These are phyloP conservation scores for Drosophila diplacantha DNA, from an alignment of 2,888 invertebrate species.

Conservation along the genomic window DNA sequence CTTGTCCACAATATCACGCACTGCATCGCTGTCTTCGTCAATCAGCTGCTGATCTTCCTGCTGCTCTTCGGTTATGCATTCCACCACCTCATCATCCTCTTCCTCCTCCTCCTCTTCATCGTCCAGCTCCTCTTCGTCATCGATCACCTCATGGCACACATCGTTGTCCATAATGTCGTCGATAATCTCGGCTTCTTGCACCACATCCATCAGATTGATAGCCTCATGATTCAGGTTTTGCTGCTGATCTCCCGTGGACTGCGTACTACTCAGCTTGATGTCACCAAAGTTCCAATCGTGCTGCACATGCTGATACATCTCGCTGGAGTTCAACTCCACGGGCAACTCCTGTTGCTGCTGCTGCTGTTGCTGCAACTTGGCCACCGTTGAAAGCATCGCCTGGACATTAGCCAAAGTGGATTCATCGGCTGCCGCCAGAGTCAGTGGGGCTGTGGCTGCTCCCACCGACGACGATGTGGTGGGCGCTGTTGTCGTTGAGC, in stretches of 20 bases:
- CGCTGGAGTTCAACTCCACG: slow-evolving; percentile 58
- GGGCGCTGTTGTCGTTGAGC: slow-evolving; percentile 44
- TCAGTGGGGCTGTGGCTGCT: slow-evolving; percentile 31
- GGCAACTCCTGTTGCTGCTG: slow-evolving; percentile 47
- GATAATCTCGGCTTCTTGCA: slow-evolving; percentile 53
- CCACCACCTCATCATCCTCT: slow-evolving; percentile 61
- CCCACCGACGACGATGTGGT: slow-evolving; percentile 27
- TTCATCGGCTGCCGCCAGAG: slow-evolving; percentile 42
- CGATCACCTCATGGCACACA: slow-evolving; percentile 48
- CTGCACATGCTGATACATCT: slow-evolving; percentile 76
- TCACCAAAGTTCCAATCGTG: slow-evolving; percentile 78
- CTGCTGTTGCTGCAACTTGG: slow-evolving; percentile 51
- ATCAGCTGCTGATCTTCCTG: slow-evolving; percentile 54
- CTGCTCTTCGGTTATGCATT: slow-evolving; percentile 58
- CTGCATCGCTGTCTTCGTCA: slow-evolving; percentile 62
- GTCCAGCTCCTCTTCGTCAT: slow-evolving; percentile 44
- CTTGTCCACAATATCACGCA: slow-evolving; percentile 73
- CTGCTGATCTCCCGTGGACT: slow-evolving; percentile 25
- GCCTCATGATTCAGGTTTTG: slow-evolving; percentile 56
- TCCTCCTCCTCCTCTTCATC: slow-evolving; percentile 53
- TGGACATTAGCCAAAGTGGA: slow-evolving; percentile 57
- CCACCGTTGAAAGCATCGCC: slow-evolving; percentile 62
- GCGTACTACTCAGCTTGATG: slow-evolving; percentile 56
- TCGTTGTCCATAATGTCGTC: slow-evolving; percentile 54
- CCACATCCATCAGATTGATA: slow-evolving; percentile 57